Percentiles rank a stretch among this genome's conserved stretches.
These are phyloP conservation scores for Scaptomyza polygonia DNA, from an alignment of 2,888 invertebrate species.

Conservation along the genomic window DNA sequence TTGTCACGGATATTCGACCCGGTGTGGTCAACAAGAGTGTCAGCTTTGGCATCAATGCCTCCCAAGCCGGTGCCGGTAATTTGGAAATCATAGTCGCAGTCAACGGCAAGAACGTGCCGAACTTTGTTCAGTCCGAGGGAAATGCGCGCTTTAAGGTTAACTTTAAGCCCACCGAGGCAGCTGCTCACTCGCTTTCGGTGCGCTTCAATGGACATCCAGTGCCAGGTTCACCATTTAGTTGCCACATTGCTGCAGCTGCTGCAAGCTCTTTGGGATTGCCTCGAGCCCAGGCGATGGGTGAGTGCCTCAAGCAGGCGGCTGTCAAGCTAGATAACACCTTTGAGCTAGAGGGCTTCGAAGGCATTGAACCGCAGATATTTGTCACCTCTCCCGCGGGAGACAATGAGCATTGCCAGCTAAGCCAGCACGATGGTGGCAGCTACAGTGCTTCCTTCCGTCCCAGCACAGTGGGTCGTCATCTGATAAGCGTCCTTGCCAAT, in stretches of 20 bases:
- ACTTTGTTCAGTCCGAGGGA: constrained; percentile 98
- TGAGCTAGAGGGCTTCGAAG: constrained; percentile 86
- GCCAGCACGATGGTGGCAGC: constrained; percentile 88
- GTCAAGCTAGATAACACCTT: constrained; percentile 86
- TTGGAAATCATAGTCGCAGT: constrained; percentile 99
- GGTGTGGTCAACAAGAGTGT: constrained; percentile 96
- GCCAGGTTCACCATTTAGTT: constrained; percentile 97
- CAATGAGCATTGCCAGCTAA: constrained; percentile 90
- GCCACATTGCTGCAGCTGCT: constrained; percentile 88
- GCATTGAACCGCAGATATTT: constrained; percentile 89
- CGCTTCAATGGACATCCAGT: constrained; percentile 91
- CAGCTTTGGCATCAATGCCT: constrained; percentile 95
- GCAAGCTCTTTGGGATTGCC: constrained; percentile 85
- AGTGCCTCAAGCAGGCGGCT: constrained; percentile 83
- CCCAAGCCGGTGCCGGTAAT: constrained; percentile 96
- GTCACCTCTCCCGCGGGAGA: constrained; percentile 94
- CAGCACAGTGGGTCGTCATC: constrained; percentile 93
- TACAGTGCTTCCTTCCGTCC: constrained; percentile 93
- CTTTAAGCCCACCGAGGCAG: constrained; percentile 97
- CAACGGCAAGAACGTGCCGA: constrained; percentile 97
- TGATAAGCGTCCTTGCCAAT: constrained; percentile 92
- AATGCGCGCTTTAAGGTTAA: constrained; percentile 97
- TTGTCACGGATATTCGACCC: constrained; percentile 95
- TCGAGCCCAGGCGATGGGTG: constrained; percentile 85
- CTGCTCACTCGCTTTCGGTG: constrained; percentile 95